Evolutionary conservation across 2,888 invertebrate species (phyloP).

Genomic region (Tribolium freemani): DNA sequence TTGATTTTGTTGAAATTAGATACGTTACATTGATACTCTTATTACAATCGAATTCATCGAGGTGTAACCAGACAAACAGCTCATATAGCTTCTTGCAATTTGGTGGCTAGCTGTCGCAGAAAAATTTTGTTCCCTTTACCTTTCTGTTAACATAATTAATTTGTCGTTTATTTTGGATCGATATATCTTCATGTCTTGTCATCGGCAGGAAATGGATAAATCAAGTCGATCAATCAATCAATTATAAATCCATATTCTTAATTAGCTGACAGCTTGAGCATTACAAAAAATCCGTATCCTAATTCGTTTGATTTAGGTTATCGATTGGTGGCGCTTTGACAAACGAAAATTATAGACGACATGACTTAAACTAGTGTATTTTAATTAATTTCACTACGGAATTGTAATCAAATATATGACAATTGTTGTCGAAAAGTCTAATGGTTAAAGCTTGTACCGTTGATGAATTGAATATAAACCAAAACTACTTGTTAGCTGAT

Average conservation of each 20-base stretch:
- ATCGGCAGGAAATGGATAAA: constrained; percentile 27
- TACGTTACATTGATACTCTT: neutral
- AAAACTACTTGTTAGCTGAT: neutral
- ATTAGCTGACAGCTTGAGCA: constrained; percentile 15
- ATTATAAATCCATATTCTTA: constrained; percentile 21
- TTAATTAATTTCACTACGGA: constrained; percentile 7
- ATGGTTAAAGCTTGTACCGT: neutral
- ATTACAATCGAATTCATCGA: neutral
- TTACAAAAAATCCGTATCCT: constrained; percentile 7
- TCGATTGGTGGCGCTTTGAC: neutral
- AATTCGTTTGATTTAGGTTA: neutral
- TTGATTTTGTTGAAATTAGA: neutral
- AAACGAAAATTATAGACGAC: neutral
- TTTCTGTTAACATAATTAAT: constrained; percentile 1
- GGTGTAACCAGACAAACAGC: neutral
- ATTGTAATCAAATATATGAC: constrained; percentile 1
- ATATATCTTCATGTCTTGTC: constrained; percentile 15
- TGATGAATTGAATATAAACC: neutral
- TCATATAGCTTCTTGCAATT: neutral
- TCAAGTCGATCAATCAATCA: constrained; percentile 27
- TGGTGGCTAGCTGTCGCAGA: neutral
- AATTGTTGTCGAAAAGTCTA: neutral
- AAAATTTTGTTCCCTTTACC: neutral
- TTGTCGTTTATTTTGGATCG: constrained; percentile 5
- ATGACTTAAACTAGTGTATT: neutral